Percentiles rank a stretch among this genome's conserved stretches.
phyloP scores from a whole-genome alignment of 1,140 invertebrate genomes.

The Drosophila sturtevanti region DNA sequence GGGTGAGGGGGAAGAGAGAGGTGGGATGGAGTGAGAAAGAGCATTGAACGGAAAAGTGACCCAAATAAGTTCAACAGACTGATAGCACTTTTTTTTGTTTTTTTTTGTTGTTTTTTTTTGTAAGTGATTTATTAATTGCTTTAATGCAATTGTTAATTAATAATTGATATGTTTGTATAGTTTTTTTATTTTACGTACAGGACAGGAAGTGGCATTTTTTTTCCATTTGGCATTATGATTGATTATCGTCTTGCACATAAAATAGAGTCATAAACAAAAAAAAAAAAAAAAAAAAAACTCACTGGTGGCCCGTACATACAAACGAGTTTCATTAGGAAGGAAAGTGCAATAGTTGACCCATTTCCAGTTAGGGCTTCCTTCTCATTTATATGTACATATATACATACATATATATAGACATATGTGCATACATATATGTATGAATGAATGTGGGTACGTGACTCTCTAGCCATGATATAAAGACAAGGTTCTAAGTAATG shows the following conservation, averaged over 20 bases:
- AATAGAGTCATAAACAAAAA: conserved; percentile 48
- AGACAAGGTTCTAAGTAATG: conserved; percentile 8
- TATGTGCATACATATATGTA: too few relatives aligned
- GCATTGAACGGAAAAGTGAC: conserved; percentile 61
- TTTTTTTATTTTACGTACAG: conserved; percentile 34
- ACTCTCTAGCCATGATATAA: not conserved
- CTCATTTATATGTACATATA: not conserved
- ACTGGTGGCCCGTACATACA: conserved; percentile 27
- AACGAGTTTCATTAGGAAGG: conserved; percentile 42
- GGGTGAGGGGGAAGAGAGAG: not conserved
- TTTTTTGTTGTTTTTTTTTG: conserved; percentile 35
- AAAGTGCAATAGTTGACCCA: conserved; percentile 67
- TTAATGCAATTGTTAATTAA: conserved; percentile 70
- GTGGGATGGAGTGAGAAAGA: conserved; percentile 20
- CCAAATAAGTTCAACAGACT: conserved; percentile 46
- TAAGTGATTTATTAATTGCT: conserved; percentile 56
- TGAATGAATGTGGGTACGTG: conserved; percentile 7
- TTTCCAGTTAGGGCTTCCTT: conserved; percentile 33
- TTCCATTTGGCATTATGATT: conserved; percentile 31
- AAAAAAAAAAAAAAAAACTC: not conserved
- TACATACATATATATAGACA: not conserved
- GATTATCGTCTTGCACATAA: conserved; percentile 40
- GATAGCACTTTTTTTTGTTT: conserved; percentile 62
- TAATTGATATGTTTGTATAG: conserved; percentile 60
- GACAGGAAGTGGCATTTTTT: conserved; percentile 65